Conservation (phyloP, 2,113 vertebrate species). For the Saimiri boliviensis region DNA sequence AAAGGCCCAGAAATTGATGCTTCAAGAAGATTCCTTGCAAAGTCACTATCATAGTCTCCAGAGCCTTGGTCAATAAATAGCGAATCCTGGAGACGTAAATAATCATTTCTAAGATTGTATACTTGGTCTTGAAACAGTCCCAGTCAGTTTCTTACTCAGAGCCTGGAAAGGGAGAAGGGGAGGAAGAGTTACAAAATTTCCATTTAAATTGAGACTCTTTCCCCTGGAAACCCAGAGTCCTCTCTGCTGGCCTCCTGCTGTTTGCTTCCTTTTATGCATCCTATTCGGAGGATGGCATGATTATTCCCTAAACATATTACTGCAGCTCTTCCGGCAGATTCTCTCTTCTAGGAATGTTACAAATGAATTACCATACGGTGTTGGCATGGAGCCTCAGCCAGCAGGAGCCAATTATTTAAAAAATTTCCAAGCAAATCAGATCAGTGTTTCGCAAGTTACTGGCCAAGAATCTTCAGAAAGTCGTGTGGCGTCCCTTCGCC, state of each 20-base stretch:
- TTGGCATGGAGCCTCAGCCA: constrained; percentile 73
- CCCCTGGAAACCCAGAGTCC: constrained; percentile 53
- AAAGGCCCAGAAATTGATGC: neutral
- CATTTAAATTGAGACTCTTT: constrained; percentile 69
- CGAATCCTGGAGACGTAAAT: neutral
- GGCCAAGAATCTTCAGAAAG: constrained; percentile 70
- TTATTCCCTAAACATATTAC: constrained; percentile 70
- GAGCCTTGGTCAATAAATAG: neutral
- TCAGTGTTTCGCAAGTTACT: constrained; percentile 63
- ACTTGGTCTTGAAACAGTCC: neutral
- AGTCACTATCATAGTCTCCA: neutral
- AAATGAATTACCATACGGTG: constrained; percentile 72
- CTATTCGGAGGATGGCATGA: constrained; percentile 39
- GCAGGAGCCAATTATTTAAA: constrained; percentile 79
- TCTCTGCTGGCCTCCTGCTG: constrained; percentile 34
- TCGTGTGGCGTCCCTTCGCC: neutral
- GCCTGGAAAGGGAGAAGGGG: neutral
- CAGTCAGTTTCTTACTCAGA: constrained; percentile 33
- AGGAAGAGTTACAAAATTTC: constrained; percentile 49
- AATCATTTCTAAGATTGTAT: neutral
- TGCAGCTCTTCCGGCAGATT: constrained; percentile 55
- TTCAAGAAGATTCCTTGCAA: constrained; percentile 28
- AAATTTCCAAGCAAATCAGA: constrained; percentile 74
- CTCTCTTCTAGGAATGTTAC: constrained; percentile 78
- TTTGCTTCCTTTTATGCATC: constrained; percentile 53